Conservation (phyloP, 2,888 invertebrate species). For the Heliconius erato region DNA sequence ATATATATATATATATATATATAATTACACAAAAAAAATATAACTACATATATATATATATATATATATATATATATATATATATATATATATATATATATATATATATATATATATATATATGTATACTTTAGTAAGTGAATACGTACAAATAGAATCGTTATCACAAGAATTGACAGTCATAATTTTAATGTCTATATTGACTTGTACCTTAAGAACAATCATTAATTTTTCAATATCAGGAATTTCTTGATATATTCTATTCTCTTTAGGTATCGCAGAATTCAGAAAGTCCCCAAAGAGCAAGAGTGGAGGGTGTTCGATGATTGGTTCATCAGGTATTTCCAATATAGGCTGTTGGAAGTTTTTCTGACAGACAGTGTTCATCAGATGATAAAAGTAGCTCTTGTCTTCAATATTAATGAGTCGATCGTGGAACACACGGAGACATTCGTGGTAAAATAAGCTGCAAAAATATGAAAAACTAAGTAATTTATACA, state of each 20-base stretch:
- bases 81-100: no score
- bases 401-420: conserved; percentile 93
- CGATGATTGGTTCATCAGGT: conserved; percentile 86
- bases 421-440: conserved; percentile 95
- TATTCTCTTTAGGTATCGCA: conserved; percentile 89
- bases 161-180: neutral
- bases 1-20: no score
- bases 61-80: no score
- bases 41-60: no score
- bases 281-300: conserved; percentile 95
- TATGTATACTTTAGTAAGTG: no score
- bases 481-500: neutral
- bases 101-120: no score
- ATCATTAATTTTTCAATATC: conserved; percentile 89
- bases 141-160: no score
- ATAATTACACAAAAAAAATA: no score
- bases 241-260: conserved; percentile 93
- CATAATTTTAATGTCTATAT: neutral
- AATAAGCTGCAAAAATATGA: conserved; percentile 87
- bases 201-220: conserved; percentile 87
- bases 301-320: conserved; percentile 88
- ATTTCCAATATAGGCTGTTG: conserved; percentile 86
- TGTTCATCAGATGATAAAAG: conserved; percentile 90
- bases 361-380: conserved; percentile 88
- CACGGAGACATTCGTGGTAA: conserved; percentile 96